Evolutionary conservation across 2,113 vertebrate genomes (phyloP), one percentile per base, ranked within the genome.

Genomic region (Illadopsis cleaveri): DNA sequence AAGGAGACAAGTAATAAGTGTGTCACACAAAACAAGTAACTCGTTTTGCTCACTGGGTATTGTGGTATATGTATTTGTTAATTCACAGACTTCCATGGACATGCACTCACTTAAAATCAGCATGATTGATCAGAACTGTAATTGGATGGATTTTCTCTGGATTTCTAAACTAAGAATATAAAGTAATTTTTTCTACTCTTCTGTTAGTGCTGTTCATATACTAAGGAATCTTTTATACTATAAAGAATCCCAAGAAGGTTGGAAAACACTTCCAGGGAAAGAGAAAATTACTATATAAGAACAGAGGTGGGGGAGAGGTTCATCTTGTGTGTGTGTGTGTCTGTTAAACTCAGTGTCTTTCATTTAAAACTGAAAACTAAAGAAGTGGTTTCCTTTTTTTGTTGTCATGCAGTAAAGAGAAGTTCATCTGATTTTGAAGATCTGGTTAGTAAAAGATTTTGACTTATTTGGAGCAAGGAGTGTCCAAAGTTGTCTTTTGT

Each of bases 361-460:
- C 28, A 51, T 53, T 91, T 28, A 60, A 70, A 92, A 62, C 69
- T 18, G 4, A 40, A 62, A 89, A 78, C 11, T 15, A 4, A 72
- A 75, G 6, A 25, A 60, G 4, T 38, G 9, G 4, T 6, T 48
- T 14, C 2, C 20, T 17, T n/a, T 25, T 48, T 28, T 54, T 54
- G 19, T 47, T 71, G 19, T 31, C 37, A 21, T 19, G 6, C 31
- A 69, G 35, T 35, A 65, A 79, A 57, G n/a, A 82, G 27, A 79
- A 45, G 9, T 89, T 84, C 82, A 5, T 61, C 60, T 84, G 22
- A 14, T 76, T 96, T 93, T 53, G 84, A 79, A 77, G 30, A 71
- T 45, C n/a, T 89, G 23, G 54, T 79, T 53, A 80, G 30, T 58
- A 57, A 76, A 90, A 80, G 19, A 50, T 58, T 90, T 62, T 85